These are phyloP conservation scores for Melinaea marsaeus DNA, from an alignment of 2,888 invertebrate genomes.

Conservation along the genomic window DNA sequence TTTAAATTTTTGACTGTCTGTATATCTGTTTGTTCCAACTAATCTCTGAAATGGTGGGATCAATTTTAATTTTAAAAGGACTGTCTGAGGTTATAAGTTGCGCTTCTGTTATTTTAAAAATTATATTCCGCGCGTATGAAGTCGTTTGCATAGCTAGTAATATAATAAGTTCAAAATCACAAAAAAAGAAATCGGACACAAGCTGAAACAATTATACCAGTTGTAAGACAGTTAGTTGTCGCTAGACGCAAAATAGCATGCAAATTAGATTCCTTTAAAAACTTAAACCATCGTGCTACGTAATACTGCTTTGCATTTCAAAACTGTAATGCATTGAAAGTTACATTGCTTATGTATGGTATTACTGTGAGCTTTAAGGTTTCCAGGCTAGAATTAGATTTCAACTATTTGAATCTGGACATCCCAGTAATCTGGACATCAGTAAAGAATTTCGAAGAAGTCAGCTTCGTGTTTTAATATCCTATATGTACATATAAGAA, in stretches of 20 bases:
- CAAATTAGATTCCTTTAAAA: constrained; percentile 25
- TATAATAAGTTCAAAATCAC: neutral
- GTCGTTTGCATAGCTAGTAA: neutral
- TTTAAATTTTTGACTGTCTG: too few relatives aligned
- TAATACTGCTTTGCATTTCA: constrained; percentile 26
- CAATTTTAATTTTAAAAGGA: too few relatives aligned
- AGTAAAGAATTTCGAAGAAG: neutral
- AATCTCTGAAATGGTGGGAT: too few relatives aligned
- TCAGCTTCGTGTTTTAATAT: neutral
- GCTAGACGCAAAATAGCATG: constrained; percentile 16
- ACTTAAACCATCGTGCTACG: constrained; percentile 20
- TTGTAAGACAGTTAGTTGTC: constrained; percentile 1
- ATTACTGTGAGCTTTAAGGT: constrained; percentile 13
- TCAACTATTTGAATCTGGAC: neutral
- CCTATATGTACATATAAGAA: too few relatives aligned
- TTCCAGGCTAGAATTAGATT: constrained; percentile 6
- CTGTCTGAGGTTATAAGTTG: too few relatives aligned
- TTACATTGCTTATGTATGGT: constrained; percentile 29
- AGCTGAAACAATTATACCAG: constrained; percentile 3
- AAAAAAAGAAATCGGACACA: neutral
- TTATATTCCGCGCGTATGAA: neutral
- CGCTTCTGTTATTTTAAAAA: neutral
- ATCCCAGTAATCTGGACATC: neutral
- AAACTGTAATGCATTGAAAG: constrained; percentile 21
- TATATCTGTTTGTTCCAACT: too few relatives aligned